Base-by-base conservation (phyloP, 1,140 invertebrate species). In the Andrena cerasifolii region DNA sequence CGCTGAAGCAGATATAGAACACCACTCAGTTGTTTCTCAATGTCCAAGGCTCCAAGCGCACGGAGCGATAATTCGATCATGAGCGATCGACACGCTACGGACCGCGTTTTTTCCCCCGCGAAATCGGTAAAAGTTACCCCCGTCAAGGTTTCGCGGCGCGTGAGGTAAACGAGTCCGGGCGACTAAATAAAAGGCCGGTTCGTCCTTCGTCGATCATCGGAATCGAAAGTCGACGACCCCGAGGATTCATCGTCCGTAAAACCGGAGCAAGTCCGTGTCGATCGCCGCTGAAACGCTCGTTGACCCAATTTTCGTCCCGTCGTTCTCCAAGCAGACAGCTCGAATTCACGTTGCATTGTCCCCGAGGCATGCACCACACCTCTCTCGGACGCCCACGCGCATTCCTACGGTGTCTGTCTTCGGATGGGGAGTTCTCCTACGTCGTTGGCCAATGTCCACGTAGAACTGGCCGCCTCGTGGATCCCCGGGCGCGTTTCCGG, bases 291-390 rank as follows among this genome's bases (percentile, higher is more conserved):
- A 59, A 45, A 40, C 26, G 14, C 49, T 33, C 7, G 54, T n/a
- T 31, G 72, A 77, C 43, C 66, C 18, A 45, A n/a, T 31, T 36
- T 79, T 51, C 43, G 21, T n/a, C 12, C 49, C 8, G 21, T 31
- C 7, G 33, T 49, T 43, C 36, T 16, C 40, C 28, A 24, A 62
- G 40, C 47, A 36, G 36, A 43, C 43, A 47, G 24, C 24, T 73
- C 21, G 40, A 79, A 63, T 67, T 79, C 77, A 5, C 26, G 36
- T 49, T 61, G 58, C 65, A 72, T 78, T 78, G 65, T 71, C 54
- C 58, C 53, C 54, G 43, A 72, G 24, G 45, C 59, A 51, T n/a
- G 61, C 33, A 83, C 78, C 83, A 84, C 83, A 71, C 82, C 83
- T 85, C 73, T 53, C 33, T n/a, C 18, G 12, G 24, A 68, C 54